Evolutionary conservation across 2,888 invertebrate species (phyloP).

Genomic region (Steinernema hermaphroditum): DNA sequence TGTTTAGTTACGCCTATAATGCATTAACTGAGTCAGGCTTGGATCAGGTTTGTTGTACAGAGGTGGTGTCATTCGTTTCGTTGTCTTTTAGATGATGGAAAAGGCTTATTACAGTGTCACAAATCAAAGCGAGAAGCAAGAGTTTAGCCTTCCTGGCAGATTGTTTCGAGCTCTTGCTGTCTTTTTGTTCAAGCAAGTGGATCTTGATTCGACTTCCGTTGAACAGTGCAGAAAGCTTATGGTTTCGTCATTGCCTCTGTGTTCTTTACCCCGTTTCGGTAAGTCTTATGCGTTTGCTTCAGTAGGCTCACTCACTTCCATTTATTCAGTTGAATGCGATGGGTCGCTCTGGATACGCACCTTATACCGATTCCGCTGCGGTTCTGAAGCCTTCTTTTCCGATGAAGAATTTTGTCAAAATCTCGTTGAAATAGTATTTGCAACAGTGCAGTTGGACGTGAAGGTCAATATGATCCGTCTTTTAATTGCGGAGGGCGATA

Average conservation of each 20-base stretch:
- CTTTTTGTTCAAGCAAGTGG: background rate
- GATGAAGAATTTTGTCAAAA: conserved; percentile 43
- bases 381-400: conserved; percentile 42
- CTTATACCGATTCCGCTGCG: conserved; percentile 52
- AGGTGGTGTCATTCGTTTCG: background rate
- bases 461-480: conserved; percentile 39
- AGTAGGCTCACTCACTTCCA: background rate
- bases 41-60: background rate
- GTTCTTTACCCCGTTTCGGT: conserved; percentile 44
- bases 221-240: conserved; percentile 40
- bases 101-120: background rate
- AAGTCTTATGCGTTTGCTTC: background rate
- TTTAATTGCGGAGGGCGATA: conserved; percentile 38
- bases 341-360: conserved; percentile 58
- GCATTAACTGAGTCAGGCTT: background rate
- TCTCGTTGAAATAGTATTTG: conserved; percentile 42
- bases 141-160: background rate
- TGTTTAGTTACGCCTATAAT: conserved; percentile 8
- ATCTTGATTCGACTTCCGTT: too few species aligned
- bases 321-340: conserved; percentile 53
- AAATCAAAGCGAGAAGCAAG: background rate
- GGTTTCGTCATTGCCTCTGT: conserved; percentile 41
- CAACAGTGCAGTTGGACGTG: conserved; percentile 19
- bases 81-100: background rate
- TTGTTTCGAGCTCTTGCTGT: background rate